Conservation (phyloP, 92 coral and sea anemone species). For the Paramuricea clavata region DNA sequence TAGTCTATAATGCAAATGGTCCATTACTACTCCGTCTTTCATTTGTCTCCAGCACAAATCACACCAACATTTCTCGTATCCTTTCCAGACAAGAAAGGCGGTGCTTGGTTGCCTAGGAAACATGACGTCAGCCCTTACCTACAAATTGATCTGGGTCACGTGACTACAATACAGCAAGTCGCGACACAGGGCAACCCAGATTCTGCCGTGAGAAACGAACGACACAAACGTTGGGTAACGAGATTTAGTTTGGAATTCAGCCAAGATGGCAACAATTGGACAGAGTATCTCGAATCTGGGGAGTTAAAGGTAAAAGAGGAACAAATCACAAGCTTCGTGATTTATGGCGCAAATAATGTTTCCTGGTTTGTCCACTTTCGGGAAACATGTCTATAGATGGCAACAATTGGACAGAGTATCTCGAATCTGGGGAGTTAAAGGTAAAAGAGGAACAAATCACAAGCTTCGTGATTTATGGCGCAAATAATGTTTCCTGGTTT, state of each 20-base stretch:
- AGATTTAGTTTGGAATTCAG: constrained; percentile 81
- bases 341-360: no score
- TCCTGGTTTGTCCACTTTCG: no score
- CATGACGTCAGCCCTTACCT: constrained; percentile 80
- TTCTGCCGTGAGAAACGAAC: constrained; percentile 40
- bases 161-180: constrained; percentile 81
- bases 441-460: no score
- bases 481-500: no score
- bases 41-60: no score
- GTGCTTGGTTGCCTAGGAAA: constrained; percentile 88
- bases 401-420: constrained; percentile 79
- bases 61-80: no score
- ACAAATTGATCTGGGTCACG: constrained; percentile 84
- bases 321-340: no score
- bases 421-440: constrained; percentile 78
- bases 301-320: constrained; percentile 87
- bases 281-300: constrained; percentile 74
- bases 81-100: constrained; percentile 60
- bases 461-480: no score
- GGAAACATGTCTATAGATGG: no score
- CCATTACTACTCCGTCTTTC: no score
- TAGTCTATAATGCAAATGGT: no score
- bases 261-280: constrained; percentile 88
- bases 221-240: constrained; percentile 94
- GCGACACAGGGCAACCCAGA: constrained; percentile 93